Evolutionary conservation across 2,113 vertebrate genomes (phyloP), one percentile per base, ranked within the genome.

Genomic region (Ammodytes marinus): DNA sequence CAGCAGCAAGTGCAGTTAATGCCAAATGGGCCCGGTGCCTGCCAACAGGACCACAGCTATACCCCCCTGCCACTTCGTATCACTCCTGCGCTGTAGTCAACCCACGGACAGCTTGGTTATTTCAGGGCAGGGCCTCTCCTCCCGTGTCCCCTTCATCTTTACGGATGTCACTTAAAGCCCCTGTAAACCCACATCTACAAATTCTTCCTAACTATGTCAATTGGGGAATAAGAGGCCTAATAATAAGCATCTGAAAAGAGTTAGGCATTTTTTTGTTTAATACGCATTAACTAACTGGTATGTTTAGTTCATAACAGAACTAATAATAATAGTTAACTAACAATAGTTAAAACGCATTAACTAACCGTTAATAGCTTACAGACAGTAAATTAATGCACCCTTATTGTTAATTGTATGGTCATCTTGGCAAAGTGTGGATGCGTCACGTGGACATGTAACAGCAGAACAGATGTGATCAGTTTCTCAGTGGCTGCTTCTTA

Each of bases 1-100:
- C 75, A 72, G 84, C 75, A 72, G 84, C 5, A n/a, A 80, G 74
- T 19, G 49, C 77, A 50, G 57, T 69, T 69, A 52, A 27, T 78
- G 82, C 84, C 77, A 89, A 83, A 83, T 66, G 66, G 69, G 64
- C 72, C 45, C 61, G 0, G 37, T 42, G 83, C 73, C 82, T 66
- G 77, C 77, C 80, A 86, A 69, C 69, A 63, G 55, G 49, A 81
- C 58, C 46, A 13, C 77, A 72, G 68, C 57, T 45, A 2, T 27
- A 27, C 27, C 27, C 69, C 74, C 65, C 77, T 40, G 45, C 65
- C 57, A 42, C 64, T 43, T 71, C 67, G 59, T 53, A 70, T 81
- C 63, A 63, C 59, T 43, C 53, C 27, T 43, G 64, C 40, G 4
- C 65, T 45, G 63, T 59, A 15, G 10, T 82, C 65, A 80, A 53